These are phyloP conservation scores for Calliopsis andreniformis DNA, from an alignment of 1,140 invertebrate species.

Conservation along the genomic window DNA sequence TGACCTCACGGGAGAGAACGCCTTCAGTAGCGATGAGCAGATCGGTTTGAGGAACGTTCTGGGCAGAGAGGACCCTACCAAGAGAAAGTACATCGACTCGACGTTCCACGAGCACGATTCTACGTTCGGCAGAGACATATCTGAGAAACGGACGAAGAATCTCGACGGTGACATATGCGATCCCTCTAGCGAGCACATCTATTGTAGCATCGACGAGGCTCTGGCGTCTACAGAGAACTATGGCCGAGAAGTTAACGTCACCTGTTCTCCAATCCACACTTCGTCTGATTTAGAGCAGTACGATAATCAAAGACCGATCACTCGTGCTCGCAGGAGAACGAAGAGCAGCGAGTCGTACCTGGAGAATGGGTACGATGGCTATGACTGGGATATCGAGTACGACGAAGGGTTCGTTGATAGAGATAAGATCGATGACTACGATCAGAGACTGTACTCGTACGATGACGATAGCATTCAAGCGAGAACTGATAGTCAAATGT, in stretches of 20 bases:
- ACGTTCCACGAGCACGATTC: slow-evolving; percentile 60
- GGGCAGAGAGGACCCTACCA: slow-evolving; percentile 62
- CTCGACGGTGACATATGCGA: slow-evolving; percentile 65
- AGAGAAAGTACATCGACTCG: slow-evolving; percentile 68
- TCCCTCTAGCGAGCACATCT: slow-evolving; percentile 73
- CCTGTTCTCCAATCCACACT: not conserved
- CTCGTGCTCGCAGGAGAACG: slow-evolving; percentile 57
- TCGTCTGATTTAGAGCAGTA: slow-evolving; percentile 56
- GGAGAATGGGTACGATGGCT: slow-evolving; percentile 50
- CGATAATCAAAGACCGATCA: not conserved
- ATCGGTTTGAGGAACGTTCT: slow-evolving; percentile 37
- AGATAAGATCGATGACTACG: slow-evolving; percentile 49
- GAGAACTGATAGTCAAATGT: slow-evolving; percentile 12
- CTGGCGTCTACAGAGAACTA: slow-evolving; percentile 60
- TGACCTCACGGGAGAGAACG: slow-evolving; percentile 19
- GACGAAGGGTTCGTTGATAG: slow-evolving; percentile 58
- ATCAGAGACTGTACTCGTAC: slow-evolving; percentile 24
- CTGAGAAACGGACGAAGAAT: slow-evolving; percentile 46
- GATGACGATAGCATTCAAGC: slow-evolving; percentile 10
- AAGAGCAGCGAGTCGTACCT: slow-evolving; percentile 75
- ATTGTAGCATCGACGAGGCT: slow-evolving; percentile 77
- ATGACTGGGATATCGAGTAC: slow-evolving; percentile 63
- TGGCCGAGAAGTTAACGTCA: slow-evolving; percentile 11
- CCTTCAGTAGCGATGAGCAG: slow-evolving; percentile 39
- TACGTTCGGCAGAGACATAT: slow-evolving; percentile 28